Conservation (phyloP, 2,888 invertebrate genomes). For the Nasonovia ribisnigri region DNA sequence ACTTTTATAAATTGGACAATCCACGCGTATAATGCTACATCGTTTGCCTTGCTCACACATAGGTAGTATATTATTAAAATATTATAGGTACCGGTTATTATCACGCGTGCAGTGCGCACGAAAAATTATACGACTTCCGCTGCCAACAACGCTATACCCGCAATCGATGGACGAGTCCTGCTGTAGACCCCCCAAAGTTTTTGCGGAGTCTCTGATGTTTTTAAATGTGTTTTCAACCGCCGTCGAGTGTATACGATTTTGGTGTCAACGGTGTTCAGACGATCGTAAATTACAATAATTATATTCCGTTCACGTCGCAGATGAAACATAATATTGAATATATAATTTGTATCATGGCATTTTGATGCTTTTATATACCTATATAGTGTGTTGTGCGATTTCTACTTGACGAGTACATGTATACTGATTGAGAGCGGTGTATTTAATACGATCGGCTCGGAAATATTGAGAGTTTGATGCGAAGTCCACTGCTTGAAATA, state of each 20-base stretch:
- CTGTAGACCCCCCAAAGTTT: slow-evolving; percentile 23
- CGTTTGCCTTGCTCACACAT: neutral
- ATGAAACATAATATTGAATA: neutral
- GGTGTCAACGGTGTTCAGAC: neutral
- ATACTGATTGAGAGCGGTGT: neutral
- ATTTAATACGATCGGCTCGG: neutral
- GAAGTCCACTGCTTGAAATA: neutral
- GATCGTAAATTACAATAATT: neutral
- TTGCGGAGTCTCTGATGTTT: neutral
- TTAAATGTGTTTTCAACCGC: neutral
- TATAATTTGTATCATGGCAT: neutral
- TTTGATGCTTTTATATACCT: neutral
- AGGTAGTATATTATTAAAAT: neutral
- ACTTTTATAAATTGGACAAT: neutral
- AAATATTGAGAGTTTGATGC: neutral
- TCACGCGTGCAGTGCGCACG: neutral
- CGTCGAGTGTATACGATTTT: neutral
- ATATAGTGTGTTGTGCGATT: neutral
- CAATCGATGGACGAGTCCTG: neutral
- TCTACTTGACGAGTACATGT: neutral
- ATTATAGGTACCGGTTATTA: slow-evolving; percentile 16
- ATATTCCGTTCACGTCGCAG: neutral
- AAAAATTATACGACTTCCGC: slow-evolving; percentile 29
- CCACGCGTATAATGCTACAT: neutral
- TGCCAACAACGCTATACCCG: neutral